Evolutionary conservation across 1,140 invertebrate genomes (phyloP).

Genomic region (Lepidurus apus): DNA sequence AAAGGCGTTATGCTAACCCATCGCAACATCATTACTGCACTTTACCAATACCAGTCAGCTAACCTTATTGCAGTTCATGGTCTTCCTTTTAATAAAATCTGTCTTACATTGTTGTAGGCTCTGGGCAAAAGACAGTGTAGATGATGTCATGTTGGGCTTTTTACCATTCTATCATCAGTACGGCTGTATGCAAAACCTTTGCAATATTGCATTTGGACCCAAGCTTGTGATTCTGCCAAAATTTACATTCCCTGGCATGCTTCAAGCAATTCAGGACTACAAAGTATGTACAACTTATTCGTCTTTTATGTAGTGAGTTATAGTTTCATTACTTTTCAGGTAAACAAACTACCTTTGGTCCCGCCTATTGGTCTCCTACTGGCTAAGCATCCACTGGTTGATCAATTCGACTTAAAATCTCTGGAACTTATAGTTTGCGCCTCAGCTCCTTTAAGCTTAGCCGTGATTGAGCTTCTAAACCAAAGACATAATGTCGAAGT

Average conservation of each 20-base stretch:
- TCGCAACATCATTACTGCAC: slow-evolving; percentile 56
- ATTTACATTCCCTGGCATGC: slow-evolving; percentile 63
- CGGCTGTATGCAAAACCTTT: slow-evolving; percentile 27
- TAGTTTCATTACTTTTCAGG: slow-evolving; percentile 40
- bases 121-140: slow-evolving; percentile 8
- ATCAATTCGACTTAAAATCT: slow-evolving; percentile 55
- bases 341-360: slow-evolving; percentile 55
- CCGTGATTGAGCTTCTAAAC: slow-evolving; percentile 43
- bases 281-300: slow-evolving; percentile 45
- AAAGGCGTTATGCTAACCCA: slow-evolving; percentile 81
- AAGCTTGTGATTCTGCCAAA: slow-evolving; percentile 65
- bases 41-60: slow-evolving; percentile 29
- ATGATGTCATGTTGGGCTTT: slow-evolving; percentile 26
- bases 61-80: not conserved
- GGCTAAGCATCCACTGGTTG: slow-evolving; percentile 57
- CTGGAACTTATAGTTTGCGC: slow-evolving; percentile 54
- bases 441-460: slow-evolving; percentile 52
- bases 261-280: slow-evolving; percentile 58
- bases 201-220: slow-evolving; percentile 52
- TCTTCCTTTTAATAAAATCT: not conserved
- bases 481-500: slow-evolving; percentile 22
- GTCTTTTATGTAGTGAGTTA: not conserved
- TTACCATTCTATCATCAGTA: slow-evolving; percentile 35
- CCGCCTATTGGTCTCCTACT: slow-evolving; percentile 60
- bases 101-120: not conserved